Conservation (phyloP, 2,888 invertebrate species). For the Aporophyla nigra region DNA sequence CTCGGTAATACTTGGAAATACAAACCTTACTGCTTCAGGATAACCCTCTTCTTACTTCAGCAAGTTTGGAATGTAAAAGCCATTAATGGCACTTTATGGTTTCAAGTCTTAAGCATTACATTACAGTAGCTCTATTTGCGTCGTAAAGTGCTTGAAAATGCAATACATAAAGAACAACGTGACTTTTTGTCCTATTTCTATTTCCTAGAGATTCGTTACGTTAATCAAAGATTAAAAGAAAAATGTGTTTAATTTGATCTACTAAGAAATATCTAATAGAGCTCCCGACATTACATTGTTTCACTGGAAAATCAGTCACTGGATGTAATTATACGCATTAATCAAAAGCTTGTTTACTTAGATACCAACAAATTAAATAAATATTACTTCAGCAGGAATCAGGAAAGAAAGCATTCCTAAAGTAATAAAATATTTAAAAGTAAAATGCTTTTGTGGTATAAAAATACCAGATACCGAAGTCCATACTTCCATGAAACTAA, state of each 20-base stretch:
- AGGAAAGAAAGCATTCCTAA: not conserved
- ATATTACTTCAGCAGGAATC: not conserved
- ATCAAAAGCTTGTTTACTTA: not conserved
- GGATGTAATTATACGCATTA: too few species aligned
- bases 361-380: constrained; percentile 4
- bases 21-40: not conserved
- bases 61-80: constrained; percentile 15
- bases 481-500: not conserved
- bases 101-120: constrained; percentile 31
- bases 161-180: constrained; percentile 23
- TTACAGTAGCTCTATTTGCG: constrained; percentile 31
- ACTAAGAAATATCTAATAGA: not conserved
- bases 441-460: constrained; percentile 1
- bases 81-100: constrained; percentile 30
- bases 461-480: not conserved
- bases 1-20: constrained; percentile 1
- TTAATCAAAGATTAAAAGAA: not conserved
- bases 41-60: constrained; percentile 14
- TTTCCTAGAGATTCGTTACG: not conserved
- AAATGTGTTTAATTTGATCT: not conserved
- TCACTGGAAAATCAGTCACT: too few species aligned
- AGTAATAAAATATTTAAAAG: constrained; percentile 1
- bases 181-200: constrained; percentile 12
- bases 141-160: constrained; percentile 31
- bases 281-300: not conserved